Conservation (phyloP, 2,113 vertebrate species). For the Saguinus midas region DNA sequence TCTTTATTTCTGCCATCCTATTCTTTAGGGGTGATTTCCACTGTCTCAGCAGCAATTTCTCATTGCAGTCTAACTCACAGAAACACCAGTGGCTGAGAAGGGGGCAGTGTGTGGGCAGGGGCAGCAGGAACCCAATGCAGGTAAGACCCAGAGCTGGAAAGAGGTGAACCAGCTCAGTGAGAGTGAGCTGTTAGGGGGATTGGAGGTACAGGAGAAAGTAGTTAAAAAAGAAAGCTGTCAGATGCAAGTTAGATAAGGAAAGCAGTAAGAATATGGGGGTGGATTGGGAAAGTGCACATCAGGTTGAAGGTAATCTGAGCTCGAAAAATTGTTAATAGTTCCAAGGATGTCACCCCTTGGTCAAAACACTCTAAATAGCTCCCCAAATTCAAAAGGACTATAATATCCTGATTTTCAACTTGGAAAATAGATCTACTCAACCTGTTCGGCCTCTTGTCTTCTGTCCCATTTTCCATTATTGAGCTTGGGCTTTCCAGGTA, state of each 20-base stretch:
- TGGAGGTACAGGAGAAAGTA: too few relatives aligned
- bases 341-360: background rate
- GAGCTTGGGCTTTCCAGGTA: background rate
- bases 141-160: background rate
- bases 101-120: background rate
- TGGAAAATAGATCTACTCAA: background rate
- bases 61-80: background rate
- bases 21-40: background rate
- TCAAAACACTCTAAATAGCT: background rate
- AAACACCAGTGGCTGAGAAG: background rate
- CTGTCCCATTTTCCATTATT: background rate
- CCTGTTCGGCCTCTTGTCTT: background rate
- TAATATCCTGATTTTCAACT: background rate
- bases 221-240: background rate
- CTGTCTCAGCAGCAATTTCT: background rate
- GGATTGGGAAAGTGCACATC: background rate
- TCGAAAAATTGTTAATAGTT: background rate
- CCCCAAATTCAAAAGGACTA: background rate
- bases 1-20: background rate
- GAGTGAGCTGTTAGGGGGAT: too few relatives aligned
- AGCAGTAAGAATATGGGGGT: background rate
- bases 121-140: background rate
- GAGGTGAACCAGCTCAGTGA: background rate
- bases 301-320: background rate
- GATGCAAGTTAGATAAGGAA: background rate